Percentiles rank a stretch among this genome's conserved stretches.
Evolutionary conservation across 2,797 vertebrate species (phyloP).

Genomic region (Semaprochilodus insignis): DNA sequence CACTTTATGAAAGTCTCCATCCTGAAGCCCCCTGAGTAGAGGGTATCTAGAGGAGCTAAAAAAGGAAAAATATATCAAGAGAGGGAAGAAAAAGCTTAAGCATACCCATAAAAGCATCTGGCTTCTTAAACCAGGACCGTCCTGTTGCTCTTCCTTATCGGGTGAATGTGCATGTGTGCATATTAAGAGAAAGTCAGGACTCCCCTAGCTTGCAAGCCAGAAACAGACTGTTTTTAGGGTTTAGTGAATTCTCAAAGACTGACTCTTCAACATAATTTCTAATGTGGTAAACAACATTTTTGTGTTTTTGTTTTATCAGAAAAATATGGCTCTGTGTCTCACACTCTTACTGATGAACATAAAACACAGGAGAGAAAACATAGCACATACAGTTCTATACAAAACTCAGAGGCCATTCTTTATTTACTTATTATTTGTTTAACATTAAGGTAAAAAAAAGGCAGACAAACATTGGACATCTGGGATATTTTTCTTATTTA

Average conservation of each 20-base stretch:
- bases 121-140: not conserved
- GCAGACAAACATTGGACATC: too few species aligned
- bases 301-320: conserved; percentile 56
- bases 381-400: too few species aligned
- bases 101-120: conserved; percentile 5
- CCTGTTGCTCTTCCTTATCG: not conserved
- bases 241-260: conserved; percentile 37
- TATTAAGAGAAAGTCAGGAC: not conserved
- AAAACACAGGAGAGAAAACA: not conserved
- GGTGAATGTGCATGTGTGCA: not conserved
- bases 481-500: too few species aligned
- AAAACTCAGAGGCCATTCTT: not conserved
- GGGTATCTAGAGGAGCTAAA: not conserved
- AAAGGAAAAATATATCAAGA: not conserved
- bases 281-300: conserved; percentile 60
- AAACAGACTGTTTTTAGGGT: conserved; percentile 14
- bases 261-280: conserved; percentile 49
- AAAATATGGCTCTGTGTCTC: conserved; percentile 36
- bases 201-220: not conserved
- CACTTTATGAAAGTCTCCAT: not conserved
- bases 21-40: conserved; percentile 20
- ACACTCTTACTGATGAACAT: not conserved
- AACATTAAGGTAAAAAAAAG: too few species aligned
- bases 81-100: not conserved
- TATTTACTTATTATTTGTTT: not conserved